phyloP scores from a whole-genome alignment of 2,797 vertebrate genomes.

The Austrolebias charrua region DNA sequence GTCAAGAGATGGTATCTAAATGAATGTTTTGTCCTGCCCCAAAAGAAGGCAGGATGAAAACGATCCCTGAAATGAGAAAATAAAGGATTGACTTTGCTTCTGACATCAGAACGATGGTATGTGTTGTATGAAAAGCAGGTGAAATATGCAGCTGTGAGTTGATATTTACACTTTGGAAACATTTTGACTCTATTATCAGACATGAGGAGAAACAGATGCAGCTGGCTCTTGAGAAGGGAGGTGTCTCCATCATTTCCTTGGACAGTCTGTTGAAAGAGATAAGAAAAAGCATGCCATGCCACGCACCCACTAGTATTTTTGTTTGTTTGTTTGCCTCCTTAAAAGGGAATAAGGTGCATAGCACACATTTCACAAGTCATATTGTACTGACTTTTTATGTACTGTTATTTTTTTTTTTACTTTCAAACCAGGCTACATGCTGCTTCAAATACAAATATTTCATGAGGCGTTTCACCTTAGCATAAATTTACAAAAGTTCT shows the following conservation, averaged over 20 bases:
- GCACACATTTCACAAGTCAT: slow-evolving; percentile 11
- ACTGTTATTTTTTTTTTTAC: background rate
- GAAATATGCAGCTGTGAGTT: slow-evolving; percentile 6
- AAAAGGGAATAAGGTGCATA: slow-evolving; percentile 15
- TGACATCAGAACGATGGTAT: background rate
- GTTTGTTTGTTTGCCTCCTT: background rate
- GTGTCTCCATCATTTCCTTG: slow-evolving; percentile 16
- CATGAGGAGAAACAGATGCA: slow-evolving; percentile 35
- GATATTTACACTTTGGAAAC: background rate
- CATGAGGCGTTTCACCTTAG: background rate
- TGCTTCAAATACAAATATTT: slow-evolving; percentile 5
- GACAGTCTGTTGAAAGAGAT: slow-evolving; percentile 51
- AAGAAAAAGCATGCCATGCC: slow-evolving; percentile 38
- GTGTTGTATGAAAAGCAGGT: slow-evolving; percentile 22
- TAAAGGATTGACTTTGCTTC: background rate
- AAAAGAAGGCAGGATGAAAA: no score
- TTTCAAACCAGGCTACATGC: background rate
- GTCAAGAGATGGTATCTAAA: background rate
- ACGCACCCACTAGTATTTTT: background rate
- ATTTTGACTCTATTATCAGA: slow-evolving; percentile 18
- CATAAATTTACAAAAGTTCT: slow-evolving; percentile 6
- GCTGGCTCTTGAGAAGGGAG: slow-evolving; percentile 20
- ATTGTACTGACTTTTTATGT: background rate
- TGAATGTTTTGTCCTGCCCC: no score
- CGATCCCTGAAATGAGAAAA: no score